Evolutionary conservation across 2,113 vertebrate genomes (phyloP).

Genomic region (Stomatorhinus ivindoensis): DNA sequence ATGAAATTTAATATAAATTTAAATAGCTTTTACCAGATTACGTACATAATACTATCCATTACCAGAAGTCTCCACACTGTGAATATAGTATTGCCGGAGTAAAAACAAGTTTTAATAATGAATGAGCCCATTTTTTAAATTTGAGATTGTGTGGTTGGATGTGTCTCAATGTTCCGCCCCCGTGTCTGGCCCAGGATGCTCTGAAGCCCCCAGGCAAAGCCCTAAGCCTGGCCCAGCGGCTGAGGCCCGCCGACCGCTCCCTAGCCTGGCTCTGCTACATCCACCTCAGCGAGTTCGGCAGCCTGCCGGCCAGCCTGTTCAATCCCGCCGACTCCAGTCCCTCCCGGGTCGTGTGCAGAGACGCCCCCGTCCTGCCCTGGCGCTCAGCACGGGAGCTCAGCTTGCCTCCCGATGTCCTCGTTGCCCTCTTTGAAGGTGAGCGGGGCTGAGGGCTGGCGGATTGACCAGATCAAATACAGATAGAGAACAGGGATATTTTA

Average conservation of each 20-base stretch:
- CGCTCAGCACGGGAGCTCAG: constrained; percentile 61
- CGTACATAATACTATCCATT: neutral
- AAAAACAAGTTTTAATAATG: neutral
- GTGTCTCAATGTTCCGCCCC: neutral
- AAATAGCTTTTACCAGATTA: neutral
- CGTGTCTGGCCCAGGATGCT: constrained; percentile 57
- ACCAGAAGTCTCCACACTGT: neutral
- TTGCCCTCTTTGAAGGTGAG: constrained; percentile 79
- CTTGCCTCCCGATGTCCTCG: constrained; percentile 65
- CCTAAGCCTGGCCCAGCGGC: constrained; percentile 50
- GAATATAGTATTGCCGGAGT: neutral
- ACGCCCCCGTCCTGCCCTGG: constrained; percentile 82
- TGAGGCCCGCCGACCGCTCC: constrained; percentile 67
- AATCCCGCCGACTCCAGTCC: constrained; percentile 74
- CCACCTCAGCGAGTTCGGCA: constrained; percentile 79
- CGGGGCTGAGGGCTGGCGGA: neutral
- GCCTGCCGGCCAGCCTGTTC: constrained; percentile 71
- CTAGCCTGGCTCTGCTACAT: constrained; percentile 87
- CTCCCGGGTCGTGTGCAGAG: constrained; percentile 72
- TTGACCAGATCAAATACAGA: neutral
- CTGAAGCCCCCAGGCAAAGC: constrained; percentile 59
- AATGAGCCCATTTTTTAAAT: neutral
- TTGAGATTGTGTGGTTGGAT: neutral
- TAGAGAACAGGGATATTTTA: neutral
- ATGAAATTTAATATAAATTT: neutral